These are phyloP conservation scores for Xenentodon cancila DNA, from an alignment of 2,797 vertebrate species.

Conservation along the genomic window DNA sequence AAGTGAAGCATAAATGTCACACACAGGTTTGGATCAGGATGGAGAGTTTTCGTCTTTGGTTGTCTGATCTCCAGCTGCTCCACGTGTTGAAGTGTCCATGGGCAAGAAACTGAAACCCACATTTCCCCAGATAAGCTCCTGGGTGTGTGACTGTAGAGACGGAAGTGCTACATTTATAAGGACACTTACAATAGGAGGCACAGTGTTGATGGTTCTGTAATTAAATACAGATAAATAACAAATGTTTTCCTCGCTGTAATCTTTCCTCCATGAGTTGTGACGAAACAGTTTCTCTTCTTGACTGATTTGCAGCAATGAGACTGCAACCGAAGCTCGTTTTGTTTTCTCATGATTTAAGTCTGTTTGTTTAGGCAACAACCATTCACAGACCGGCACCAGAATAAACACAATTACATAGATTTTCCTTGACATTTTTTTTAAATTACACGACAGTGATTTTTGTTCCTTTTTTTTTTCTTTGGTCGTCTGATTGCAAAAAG, in stretches of 20 bases:
- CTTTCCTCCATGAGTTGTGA: constrained; percentile 1
- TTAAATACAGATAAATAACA: too few relatives aligned
- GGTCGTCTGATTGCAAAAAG: constrained; percentile 28
- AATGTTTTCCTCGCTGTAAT: constrained; percentile 8
- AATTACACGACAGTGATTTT: constrained; percentile 7
- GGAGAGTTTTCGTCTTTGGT: too few relatives aligned
- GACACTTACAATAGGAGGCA: too few relatives aligned
- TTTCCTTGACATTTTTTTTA: too few relatives aligned
- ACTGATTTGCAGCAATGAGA: constrained; percentile 25
- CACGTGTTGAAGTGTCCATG: too few relatives aligned
- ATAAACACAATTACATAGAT: constrained; percentile 57
- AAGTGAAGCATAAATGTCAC: not conserved
- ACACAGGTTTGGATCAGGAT: too few relatives aligned
- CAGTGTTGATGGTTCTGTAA: too few relatives aligned
- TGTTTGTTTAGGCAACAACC: constrained; percentile 70
- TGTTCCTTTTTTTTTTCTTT: constrained; percentile 15
- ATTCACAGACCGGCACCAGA: constrained; percentile 44
- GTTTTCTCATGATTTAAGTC: constrained; percentile 74
- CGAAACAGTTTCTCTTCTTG: constrained; percentile 11
- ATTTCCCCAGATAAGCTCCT: too few relatives aligned
- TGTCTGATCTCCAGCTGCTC: too few relatives aligned
- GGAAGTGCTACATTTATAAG: too few relatives aligned
- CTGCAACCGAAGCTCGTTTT: constrained; percentile 50
- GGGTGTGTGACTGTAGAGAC: too few relatives aligned
- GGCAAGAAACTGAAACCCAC: too few relatives aligned